Conservation (phyloP, 2,797 vertebrate species). For the Halcyon chelicuti region DNA sequence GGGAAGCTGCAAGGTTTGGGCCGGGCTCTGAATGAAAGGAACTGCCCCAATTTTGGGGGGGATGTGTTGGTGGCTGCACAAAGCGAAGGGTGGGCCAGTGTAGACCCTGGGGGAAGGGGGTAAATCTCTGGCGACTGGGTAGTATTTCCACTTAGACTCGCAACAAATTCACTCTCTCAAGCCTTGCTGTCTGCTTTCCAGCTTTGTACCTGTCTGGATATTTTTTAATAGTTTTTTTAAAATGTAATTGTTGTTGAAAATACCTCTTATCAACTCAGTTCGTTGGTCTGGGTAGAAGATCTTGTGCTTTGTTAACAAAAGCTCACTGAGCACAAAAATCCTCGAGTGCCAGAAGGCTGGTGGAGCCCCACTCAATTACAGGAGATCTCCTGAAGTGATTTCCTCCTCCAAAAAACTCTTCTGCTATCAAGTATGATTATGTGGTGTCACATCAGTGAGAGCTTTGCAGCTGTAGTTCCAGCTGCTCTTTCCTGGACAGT, state of each 20-base stretch:
- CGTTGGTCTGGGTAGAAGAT: neutral
- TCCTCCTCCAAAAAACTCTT: slow-evolving; percentile 32
- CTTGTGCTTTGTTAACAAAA: neutral
- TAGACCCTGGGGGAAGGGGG: neutral
- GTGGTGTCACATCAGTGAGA: slow-evolving; percentile 17
- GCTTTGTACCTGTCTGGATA: neutral
- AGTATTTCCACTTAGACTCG: neutral
- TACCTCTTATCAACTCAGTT: neutral
- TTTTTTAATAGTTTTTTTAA: too few relatives aligned
- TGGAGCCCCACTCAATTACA: neutral
- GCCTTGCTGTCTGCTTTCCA: neutral
- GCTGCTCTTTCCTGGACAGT: slow-evolving; percentile 38
- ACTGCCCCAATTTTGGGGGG: neutral
- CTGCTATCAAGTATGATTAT: slow-evolving; percentile 22
- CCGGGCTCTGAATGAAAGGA: neutral
- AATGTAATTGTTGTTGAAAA: neutral
- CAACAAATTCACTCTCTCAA: neutral
- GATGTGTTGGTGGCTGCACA: neutral
- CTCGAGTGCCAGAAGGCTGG: neutral
- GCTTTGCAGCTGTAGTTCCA: slow-evolving; percentile 60
- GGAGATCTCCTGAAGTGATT: neutral
- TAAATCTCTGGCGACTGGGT: neutral
- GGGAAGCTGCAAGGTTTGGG: neutral
- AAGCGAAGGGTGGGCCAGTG: neutral
- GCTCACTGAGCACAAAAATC: neutral